phyloP scores from a whole-genome alignment of 2,113 vertebrate species.

The Ictalurus punctatus region DNA sequence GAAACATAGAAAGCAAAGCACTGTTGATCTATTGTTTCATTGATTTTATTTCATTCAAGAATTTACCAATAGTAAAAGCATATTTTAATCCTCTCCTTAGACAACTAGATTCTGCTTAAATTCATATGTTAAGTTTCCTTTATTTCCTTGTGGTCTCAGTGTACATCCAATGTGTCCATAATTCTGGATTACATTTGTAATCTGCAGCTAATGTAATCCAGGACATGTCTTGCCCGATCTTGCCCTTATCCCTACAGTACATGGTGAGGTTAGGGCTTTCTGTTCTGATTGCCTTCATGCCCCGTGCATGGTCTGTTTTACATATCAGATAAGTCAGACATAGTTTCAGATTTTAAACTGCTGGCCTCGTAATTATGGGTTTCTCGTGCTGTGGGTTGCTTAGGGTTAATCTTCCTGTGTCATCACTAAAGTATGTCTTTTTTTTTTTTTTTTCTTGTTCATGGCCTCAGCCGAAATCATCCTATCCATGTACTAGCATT shows the following conservation, averaged over 20 bases:
- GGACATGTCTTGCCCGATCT: slow-evolving; percentile 65
- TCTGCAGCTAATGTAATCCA: slow-evolving; percentile 64
- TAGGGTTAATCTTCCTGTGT: slow-evolving; percentile 30
- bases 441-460: background rate
- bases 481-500: background rate
- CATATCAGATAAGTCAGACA: slow-evolving; percentile 8
- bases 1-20: background rate
- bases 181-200: slow-evolving; percentile 74
- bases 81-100: background rate
- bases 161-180: slow-evolving; percentile 66
- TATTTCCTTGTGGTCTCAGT: background rate
- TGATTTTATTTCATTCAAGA: background rate
- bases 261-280: slow-evolving; percentile 31
- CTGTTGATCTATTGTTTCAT: background rate
- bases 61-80: background rate
- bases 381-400: slow-evolving; percentile 19
- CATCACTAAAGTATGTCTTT: slow-evolving; percentile 29
- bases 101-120: background rate
- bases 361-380: slow-evolving; percentile 21
- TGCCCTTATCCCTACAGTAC: slow-evolving; percentile 8
- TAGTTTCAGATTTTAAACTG: slow-evolving; percentile 34
- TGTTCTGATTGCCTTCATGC: slow-evolving; percentile 34
- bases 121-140: background rate
- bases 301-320: background rate
- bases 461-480: slow-evolving; percentile 1